Conservation (phyloP, 2,797 vertebrate genomes). For the Siniperca scherzeri region DNA sequence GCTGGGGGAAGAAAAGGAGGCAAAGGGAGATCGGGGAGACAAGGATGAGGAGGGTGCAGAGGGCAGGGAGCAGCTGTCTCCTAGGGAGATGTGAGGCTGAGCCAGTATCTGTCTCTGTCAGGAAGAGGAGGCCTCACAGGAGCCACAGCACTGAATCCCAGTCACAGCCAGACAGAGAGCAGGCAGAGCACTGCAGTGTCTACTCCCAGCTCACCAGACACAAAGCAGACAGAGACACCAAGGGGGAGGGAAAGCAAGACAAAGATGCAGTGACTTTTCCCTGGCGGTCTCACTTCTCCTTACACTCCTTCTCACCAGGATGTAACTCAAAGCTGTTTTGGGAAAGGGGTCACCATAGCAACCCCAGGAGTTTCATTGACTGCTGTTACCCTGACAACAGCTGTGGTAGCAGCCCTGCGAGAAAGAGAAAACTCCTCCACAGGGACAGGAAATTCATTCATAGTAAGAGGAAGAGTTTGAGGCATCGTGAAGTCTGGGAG, state of each 20-base stretch:
- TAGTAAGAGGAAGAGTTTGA: slow-evolving; percentile 83
- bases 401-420: slow-evolving; percentile 80
- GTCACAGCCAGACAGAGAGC: slow-evolving; percentile 65
- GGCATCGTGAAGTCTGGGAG: slow-evolving; percentile 62
- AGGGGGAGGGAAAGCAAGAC: slow-evolving; percentile 54
- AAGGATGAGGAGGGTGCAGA: slow-evolving; percentile 46
- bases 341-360: slow-evolving; percentile 84
- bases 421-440: slow-evolving; percentile 82
- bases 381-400: slow-evolving; percentile 84
- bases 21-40: slow-evolving; percentile 41
- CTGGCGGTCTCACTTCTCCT: slow-evolving; percentile 76
- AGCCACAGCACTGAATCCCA: slow-evolving; percentile 61
- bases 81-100: slow-evolving; percentile 70
- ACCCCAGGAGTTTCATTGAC: slow-evolving; percentile 84
- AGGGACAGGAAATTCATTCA: slow-evolving; percentile 82
- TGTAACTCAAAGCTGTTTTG: slow-evolving; percentile 78
- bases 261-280: slow-evolving; percentile 56
- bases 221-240: slow-evolving; percentile 55
- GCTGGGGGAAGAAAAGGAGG: slow-evolving; percentile 62
- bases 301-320: slow-evolving; percentile 72
- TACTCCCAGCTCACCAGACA: slow-evolving; percentile 66
- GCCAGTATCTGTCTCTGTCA: slow-evolving; percentile 79
- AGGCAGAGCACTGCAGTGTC: slow-evolving; percentile 53
- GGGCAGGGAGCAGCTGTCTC: slow-evolving; percentile 71
- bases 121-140: slow-evolving; percentile 75